phyloP scores from a whole-genome alignment of 2,888 invertebrate species.

The Rhingia rostrata region DNA sequence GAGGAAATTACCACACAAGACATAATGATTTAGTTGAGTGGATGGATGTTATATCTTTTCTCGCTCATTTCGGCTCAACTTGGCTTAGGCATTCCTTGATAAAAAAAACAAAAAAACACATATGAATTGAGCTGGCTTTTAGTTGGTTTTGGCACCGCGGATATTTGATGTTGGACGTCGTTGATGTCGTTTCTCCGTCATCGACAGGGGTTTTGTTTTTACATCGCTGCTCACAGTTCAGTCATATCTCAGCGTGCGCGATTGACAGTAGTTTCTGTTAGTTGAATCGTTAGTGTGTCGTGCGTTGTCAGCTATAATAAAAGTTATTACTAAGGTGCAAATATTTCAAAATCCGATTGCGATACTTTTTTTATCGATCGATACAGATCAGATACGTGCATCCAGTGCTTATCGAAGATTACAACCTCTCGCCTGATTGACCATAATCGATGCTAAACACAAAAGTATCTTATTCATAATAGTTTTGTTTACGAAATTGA shows the following conservation, averaged over 20 bases:
- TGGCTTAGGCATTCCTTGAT: conserved; percentile 30
- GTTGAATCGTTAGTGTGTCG: conserved; percentile 19
- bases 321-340: conserved; percentile 49
- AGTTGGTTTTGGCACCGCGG: conserved; percentile 53
- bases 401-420: conserved; percentile 43
- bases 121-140: conserved; percentile 19
- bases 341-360: conserved; percentile 70
- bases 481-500: conserved; percentile 51
- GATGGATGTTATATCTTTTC: conserved; percentile 31
- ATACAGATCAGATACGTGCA: conserved; percentile 37
- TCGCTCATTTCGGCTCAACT: conserved; percentile 24
- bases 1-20: conserved; percentile 55
- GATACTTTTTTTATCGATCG: conserved; percentile 53
- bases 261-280: conserved; percentile 49
- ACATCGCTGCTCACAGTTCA: conserved; percentile 50
- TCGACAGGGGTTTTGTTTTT: conserved; percentile 34
- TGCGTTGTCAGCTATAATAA: conserved; percentile 52
- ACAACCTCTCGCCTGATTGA: conserved; percentile 32
- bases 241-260: conserved; percentile 66
- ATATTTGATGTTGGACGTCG: conserved; percentile 44
- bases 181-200: conserved; percentile 38
- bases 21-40: conserved; percentile 45
- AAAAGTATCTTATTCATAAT: conserved; percentile 13
- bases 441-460: conserved; percentile 31
- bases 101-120: conserved; percentile 25